Evolutionary conservation across 2,113 vertebrate genomes (phyloP), one percentile per base, ranked within the genome.

Genomic region (Platysternon megacephalum): DNA sequence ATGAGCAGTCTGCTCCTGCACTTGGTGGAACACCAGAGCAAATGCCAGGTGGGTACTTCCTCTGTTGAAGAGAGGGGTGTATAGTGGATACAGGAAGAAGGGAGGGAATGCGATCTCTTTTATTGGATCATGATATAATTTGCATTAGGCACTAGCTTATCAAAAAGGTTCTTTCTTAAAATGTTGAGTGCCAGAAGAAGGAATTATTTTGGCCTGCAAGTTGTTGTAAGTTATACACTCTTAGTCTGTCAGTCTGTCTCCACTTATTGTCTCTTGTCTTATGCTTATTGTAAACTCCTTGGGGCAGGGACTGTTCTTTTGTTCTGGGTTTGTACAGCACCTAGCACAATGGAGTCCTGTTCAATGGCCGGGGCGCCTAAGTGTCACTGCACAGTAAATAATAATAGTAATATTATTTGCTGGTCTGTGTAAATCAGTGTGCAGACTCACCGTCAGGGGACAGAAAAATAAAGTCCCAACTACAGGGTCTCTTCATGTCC

Each of bases 1-100:
- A 99, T 86, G 99, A 99, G 95, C 99, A 99, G 97, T 99, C 99
- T 98, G 99, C 99, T 97, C 99, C 99, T 95, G 98, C 99, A 95
- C 99, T 99, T 98, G 98, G 98, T 97, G 98, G 98, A 93, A 98
- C 98, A 95, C 98, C 98, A 78, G 98, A 99, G 95, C 98, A 98
- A 96, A 98, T 97, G 29, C 98, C 98, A 98, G 98, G 98, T 99
- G 94, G 95, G 97, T 98, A 97, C 95, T 92, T 94, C 93, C 88
- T 93, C 93, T 39, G 3, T 91, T 94, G 94, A 95, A 96, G 94
- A 80, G 85, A n/a, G 12, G 4, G 91, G 22, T 97, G 14, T 91
- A 96, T 96, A 83, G 92, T 56, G 85, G n/a, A 72, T 88, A 80
- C 22, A 96, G 92, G 91, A 94, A 95, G 79, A 65, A 93, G 87